Evolutionary conservation across 2,888 invertebrate genomes (phyloP), one percentile per base, ranked within the genome.

Genomic region (Eupithecia tripunctaria): DNA sequence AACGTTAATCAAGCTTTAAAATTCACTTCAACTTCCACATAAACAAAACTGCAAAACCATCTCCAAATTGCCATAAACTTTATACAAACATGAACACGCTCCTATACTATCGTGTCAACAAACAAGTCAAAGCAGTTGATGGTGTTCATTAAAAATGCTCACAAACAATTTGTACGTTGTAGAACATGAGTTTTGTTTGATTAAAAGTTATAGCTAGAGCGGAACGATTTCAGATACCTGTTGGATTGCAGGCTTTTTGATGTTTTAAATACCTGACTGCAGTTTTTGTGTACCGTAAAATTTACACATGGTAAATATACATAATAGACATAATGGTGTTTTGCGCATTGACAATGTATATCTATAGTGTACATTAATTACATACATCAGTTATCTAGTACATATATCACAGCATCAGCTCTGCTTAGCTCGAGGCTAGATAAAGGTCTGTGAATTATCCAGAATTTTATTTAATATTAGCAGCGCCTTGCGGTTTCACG

Each of bases 191-290:
- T 89, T 87, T 86, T 84, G 87, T 86, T 84, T 85, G 88, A 91
- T 91, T 92, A 92, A 92, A 92, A 92, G 85, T 91, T 90, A 93
- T 91, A 87, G 86, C 82, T 81, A 82, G 81, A 82, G 83, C 82
- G 85, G 84, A 75, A 88, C 83, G 27, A 51, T 21, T 86, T 82
- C 85, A 88, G 88, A 59, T 67, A 27, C 60, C 62, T 60, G 64
- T 60, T 68, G 65, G 63, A 41, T 47, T 14, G 41, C 29, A 63
- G 32, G 71, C 41, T 41, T 41, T 51, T 63, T 51, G 12, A 63
- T 60, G 43, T 32, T 65, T 59, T 32, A 21, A 43, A 32, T 29
- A n/a, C 43, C n/a, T 56, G 27, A n/a, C 27, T 67, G 15, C 8
- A 29, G 18, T 7, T 60, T 59, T 60, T 14, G 6, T 60, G 5